Conservation (phyloP, 2,888 invertebrate species). For the Entomobrya multifasciata region DNA sequence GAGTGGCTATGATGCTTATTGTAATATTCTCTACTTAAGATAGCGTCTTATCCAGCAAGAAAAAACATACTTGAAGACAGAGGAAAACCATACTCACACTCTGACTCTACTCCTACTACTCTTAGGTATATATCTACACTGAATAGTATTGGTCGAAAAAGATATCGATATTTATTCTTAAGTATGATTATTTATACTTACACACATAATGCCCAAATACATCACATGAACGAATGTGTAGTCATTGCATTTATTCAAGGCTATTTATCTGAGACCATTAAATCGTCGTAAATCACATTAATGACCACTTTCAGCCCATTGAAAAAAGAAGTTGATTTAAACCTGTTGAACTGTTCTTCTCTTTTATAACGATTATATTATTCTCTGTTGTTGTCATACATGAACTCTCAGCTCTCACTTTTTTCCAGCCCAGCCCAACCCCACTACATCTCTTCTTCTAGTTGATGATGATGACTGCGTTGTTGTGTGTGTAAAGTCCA, state of each 20-base stretch:
- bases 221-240: not conserved
- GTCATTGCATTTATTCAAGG: not conserved
- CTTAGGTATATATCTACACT: too few species aligned
- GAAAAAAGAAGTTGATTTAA: conserved; percentile 61
- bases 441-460: conserved; percentile 15
- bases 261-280: conserved; percentile 56
- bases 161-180: too few species aligned
- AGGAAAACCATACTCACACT: too few species aligned
- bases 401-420: conserved; percentile 6
- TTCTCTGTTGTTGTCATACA: too few species aligned
- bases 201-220: not conserved
- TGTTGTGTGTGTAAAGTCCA: conserved; percentile 57
- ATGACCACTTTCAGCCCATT: conserved; percentile 59
- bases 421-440: conserved; percentile 17
- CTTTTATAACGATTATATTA: conserved; percentile 20
- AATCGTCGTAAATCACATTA: conserved; percentile 69
- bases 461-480: conserved; percentile 18
- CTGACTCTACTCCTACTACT: too few species aligned
- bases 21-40: too few species aligned
- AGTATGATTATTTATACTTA: too few species aligned
- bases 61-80: too few species aligned
- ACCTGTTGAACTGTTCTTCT: conserved; percentile 65
- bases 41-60: too few species aligned
- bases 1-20: too few species aligned
- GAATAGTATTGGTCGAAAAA: too few species aligned